Base-by-base conservation (phyloP, 2,797 vertebrate species). In the Acanthis flammea region DNA sequence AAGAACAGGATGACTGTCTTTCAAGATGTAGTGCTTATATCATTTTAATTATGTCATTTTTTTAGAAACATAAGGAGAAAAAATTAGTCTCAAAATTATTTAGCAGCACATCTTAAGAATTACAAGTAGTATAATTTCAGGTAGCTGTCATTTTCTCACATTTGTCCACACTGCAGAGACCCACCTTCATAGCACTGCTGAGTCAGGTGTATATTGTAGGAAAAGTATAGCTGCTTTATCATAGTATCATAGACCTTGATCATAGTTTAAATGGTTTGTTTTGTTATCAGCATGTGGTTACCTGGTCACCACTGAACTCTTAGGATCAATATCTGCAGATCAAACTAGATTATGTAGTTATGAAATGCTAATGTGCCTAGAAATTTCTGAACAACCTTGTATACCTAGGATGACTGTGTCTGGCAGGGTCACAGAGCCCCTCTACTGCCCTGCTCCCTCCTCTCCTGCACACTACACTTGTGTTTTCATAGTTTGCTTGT, bases 401-500 rank as follows among this genome's bases (percentile, higher is more conserved):
- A 1, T 14, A 21, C 9, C 5, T 15, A 4, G 12, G n/a, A 19
- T 19, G 22, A 53, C 44, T n/a, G 12, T 5, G 7, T 28, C 37
- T 51, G 48, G n/a, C 50, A 62, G n/a, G 35, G 53, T 41, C 47
- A 33, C 0, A 1, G 10, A 3, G 27, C 37, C 30, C 13, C 25
- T 68, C 24, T 58, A 35, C 62, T 75, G 21, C 51, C 24, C 44
- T 44, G 19, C 33, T 58, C 5, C 28, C 25, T 44, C 27, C 31
- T 66, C 44, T 65, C 17, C 66, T n/a, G 35, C 19, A 9, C 1
- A 0, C 30, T 30, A 1, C 21, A 4, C 2, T 8, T 5, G 2
- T 3, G 9, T 9, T 53, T 35, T 35, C 0, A 0, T 12, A 3
- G 35, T 78, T 44, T 67, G 15, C 10, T 54, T 53, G 0, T 33